Evolutionary conservation across 2,113 vertebrate genomes (phyloP), one percentile per base, ranked within the genome.

Genomic region (Crotalus tigris): DNA sequence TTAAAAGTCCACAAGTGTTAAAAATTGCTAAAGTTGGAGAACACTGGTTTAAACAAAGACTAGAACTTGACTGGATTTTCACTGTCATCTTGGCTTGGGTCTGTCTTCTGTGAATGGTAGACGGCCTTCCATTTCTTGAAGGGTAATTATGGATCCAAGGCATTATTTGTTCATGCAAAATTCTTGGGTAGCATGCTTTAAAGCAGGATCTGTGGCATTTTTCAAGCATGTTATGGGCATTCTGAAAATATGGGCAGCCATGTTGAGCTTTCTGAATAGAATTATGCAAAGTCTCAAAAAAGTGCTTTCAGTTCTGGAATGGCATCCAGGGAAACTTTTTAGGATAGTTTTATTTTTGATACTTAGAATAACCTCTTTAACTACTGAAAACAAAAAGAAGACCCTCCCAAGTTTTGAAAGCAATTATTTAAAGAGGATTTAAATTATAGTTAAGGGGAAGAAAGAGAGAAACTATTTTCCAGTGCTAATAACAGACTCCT

Each of bases 401-500:
- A 33, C 10, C 2, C 0, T 92, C 54, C 85, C 92, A 95, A 59
- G n/a, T 94, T 59, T 96, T 96, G 87, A 92, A 95, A 95, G 88
- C 88, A 95, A 95, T 94, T 94, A 54, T 94, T 15, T 24, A 93
- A 94, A 58, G 17, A 95, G 75, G 94, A 64, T 59, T 95, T 96
- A 96, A 97, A 94, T 54, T 95, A 88, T 94, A 13, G 75, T 81
- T 64, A 10, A 19, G 51, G 89, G n/a, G 23, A 61, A 29, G 54
- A 17, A 15, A 13, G 33, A 49, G 53, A 10, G 64, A 17, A 91
- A 92, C 54, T 94, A 88, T 95, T 97, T 96, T 54, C 94, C 90
- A 49, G 95, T 95, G 93, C 5, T 92, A 94, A 94, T 93, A 95
- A 90, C 95, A 96, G 92, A 92, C 95, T 95, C 95, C 96, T 97